Evolutionary conservation across 2,888 invertebrate genomes (phyloP), one percentile per base, ranked within the genome.

Genomic region (Sinhomidia bicolor): DNA sequence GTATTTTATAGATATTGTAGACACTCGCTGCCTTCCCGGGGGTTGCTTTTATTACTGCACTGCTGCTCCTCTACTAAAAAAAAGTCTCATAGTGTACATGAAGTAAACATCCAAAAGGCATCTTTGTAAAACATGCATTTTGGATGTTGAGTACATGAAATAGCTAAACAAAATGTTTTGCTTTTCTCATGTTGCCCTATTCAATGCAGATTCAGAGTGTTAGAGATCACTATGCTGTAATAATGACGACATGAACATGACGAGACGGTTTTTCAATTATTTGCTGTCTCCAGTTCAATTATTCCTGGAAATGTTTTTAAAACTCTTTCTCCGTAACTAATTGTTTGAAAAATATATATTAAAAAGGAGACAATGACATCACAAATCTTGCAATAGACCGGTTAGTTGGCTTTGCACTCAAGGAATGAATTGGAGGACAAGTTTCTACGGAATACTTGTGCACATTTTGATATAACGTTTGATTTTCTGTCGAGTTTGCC

Each of bases 281-380:
- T 71, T 60, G 44, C 47, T 44, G 54, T 84, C 74, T 32, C 60
- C 51, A 5, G 14, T 71, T 32, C 14, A 80, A 80, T n/a, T 54
- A 44, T 85, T 85, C 84, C 26, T 78, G 54, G 79, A 79, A 79
- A 7, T 76, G 7, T 85, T 74, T 62, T 57, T 76, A 14, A 20
- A 54, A 54, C 80, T 62, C 85, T 54, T 51, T 65, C 71, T 32
- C 44, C 60, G 86, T 54, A 86, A 86, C 86, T 80, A 86, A 86
- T 86, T 47, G 79, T 17, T 54, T 68, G 23, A 57, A 57, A 20
- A 62, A 20, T 51, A 12, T 60, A 44, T 32, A 20, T 36, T 20
- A n/a, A 51, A 76, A n/a, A 32, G 54, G 54, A 78, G 78, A 78
- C 78, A 82, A 17, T 26, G 80, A 44, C 81, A 71, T 44, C 6